Evolutionary conservation across 2,797 vertebrate genomes (phyloP).

Genomic region (Bufotes viridis): DNA sequence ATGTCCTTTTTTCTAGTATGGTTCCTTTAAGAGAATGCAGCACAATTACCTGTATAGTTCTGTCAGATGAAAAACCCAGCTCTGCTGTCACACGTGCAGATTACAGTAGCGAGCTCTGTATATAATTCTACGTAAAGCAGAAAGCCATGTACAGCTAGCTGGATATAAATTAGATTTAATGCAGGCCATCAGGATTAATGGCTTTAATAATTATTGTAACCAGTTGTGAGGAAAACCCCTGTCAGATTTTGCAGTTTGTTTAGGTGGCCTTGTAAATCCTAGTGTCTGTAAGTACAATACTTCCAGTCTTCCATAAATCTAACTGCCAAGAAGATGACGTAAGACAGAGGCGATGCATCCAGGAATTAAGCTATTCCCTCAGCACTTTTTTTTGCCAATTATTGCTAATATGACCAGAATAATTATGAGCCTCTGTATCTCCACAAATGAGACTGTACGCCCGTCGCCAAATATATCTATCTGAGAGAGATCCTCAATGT

Average conservation of each 20-base stretch:
- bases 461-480: constrained; percentile 42
- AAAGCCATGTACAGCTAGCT: not conserved
- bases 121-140: not conserved
- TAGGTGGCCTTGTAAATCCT: not conserved
- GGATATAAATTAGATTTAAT: not conserved
- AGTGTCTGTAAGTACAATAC: not conserved
- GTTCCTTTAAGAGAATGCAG: no score
- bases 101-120: no score
- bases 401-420: constrained; percentile 51
- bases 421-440: constrained; percentile 32
- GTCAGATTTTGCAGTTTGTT: not conserved
- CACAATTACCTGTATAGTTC: no score
- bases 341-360: not conserved
- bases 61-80: no score
- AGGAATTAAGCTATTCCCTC: constrained; percentile 23
- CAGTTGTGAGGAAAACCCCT: not conserved
- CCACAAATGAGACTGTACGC: constrained; percentile 23
- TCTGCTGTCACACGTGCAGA: no score
- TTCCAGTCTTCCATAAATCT: constrained; percentile 17
- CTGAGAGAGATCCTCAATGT: constrained; percentile 50
- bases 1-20: no score
- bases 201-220: not conserved
- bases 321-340: not conserved
- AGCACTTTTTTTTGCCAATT: constrained; percentile 47
- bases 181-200: not conserved